Evolutionary conservation across 2,113 vertebrate genomes (phyloP).

Genomic region (Malurus elegans): DNA sequence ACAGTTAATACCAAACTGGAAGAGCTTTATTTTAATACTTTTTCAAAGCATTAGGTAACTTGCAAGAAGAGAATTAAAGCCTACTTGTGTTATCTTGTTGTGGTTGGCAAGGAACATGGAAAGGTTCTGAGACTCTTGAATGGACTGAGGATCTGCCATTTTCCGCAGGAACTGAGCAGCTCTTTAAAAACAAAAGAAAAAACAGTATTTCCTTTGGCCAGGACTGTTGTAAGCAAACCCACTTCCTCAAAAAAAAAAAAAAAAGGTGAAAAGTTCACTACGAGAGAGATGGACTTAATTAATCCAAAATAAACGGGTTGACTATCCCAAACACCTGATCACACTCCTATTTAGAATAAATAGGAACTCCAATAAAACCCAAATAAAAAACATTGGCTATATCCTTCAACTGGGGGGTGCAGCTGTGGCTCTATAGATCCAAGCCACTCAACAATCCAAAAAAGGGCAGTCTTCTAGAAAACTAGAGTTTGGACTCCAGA

Average conservation of each 20-base stretch:
- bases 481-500: not conserved
- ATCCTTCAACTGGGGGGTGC: not conserved
- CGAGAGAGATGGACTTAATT: not conserved
- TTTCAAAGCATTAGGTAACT: not conserved
- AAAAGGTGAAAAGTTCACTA: not conserved
- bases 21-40: not conserved
- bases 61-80: not conserved
- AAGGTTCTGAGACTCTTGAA: slow-evolving; percentile 97
- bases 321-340: not conserved
- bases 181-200: slow-evolving; percentile 59
- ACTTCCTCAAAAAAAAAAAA: not conserved
- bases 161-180: slow-evolving; percentile 96
- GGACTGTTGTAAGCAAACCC: not conserved
- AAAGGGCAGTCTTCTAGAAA: not conserved
- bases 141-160: slow-evolving; percentile 97
- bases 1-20: not conserved
- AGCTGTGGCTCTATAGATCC: not conserved
- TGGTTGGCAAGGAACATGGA: slow-evolving; percentile 99
- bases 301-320: not conserved
- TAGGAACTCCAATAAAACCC: not conserved
- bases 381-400: not conserved
- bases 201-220: not conserved
- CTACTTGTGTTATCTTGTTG: slow-evolving; percentile 98
- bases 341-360: not conserved
- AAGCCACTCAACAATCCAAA: not conserved